Base-by-base conservation (phyloP, 1,140 invertebrate genomes). In the Aphidius ervi region DNA sequence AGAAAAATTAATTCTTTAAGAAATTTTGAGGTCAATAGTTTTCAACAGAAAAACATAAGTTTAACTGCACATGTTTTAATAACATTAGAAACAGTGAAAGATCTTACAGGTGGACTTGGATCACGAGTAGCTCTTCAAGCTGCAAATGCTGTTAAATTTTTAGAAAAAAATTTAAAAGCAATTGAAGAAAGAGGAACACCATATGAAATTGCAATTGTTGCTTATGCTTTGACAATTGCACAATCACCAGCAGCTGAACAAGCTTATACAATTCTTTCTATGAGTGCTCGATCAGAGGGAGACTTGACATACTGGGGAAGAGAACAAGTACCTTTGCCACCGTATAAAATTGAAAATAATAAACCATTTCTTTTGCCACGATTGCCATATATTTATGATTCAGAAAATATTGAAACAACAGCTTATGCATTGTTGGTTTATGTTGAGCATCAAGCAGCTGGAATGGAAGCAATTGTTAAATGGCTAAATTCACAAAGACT, bases 401-500 rank as follows among this genome's bases (percentile, higher is more conserved):
- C 91, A 0, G 88, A 90, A 67, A 97, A 97, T 73, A 91, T 97
- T 40, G 94, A 95, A 71, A 87, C 94, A 0, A 97, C 95, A 0
- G 90, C 94, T 0, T 98, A 96, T 73, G 95, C 91, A 4, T 78
- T 98, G n/a, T 74, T 97, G 64, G 89, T 93, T 0, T 93, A 95
- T 72, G 91, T 93, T 47, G 87, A 88, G 9, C 81, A 91, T 10
- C 90, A 94, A 71, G 91, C 94, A 64, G 82, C 89, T 62, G 83
- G 87, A 56, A 82, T 89, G 39, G 91, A 94, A 62, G 85, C 88
- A 9, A 95, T 97, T 70, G 94, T 97, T 31, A 88, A 89, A 69
- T 98, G 95, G 95, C 78, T 98, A 6, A 96, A 96, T 74, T 84
- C 90, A 0, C 95, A 97, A 72, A 83, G 95, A 53, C 82, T 97